Evolutionary conservation across 2,888 invertebrate species (phyloP).

Genomic region (Scrobipalpa atriplicella): DNA sequence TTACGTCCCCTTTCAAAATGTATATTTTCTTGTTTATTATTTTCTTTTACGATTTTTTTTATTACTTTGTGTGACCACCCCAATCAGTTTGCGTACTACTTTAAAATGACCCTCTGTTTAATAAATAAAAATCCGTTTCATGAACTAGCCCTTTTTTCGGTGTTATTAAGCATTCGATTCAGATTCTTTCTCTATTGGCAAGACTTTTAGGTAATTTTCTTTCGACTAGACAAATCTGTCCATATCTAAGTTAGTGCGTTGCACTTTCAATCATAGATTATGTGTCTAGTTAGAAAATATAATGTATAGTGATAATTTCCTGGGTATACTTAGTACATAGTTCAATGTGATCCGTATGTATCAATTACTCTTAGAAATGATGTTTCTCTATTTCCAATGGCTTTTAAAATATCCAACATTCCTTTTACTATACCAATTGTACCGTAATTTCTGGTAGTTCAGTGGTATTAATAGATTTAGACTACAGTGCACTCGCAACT

Average conservation of each 20-base stretch:
- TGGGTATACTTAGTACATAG: constrained; percentile 14
- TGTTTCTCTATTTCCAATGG: constrained; percentile 4
- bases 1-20: too few species aligned
- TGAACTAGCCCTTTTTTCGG: too few species aligned
- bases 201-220: background rate
- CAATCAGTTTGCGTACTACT: too few species aligned
- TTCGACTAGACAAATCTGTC: constrained; percentile 12
- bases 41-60: too few species aligned
- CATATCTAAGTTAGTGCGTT: constrained; percentile 9
- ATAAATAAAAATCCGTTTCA: too few species aligned
- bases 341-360: constrained; percentile 1
- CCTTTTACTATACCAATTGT: background rate
- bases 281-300: background rate
- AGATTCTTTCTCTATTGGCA: background rate
- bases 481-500: constrained; percentile 10
- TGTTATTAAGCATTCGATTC: background rate
- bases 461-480: background rate
- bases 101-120: too few species aligned
- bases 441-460: background rate
- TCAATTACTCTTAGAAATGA: background rate
- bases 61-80: too few species aligned
- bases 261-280: background rate
- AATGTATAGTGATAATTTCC: constrained; percentile 7
- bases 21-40: too few species aligned
- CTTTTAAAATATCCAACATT: constrained; percentile 11